Base-by-base conservation (phyloP, 2,797 vertebrate genomes). In the Mergus octosetaceus region DNA sequence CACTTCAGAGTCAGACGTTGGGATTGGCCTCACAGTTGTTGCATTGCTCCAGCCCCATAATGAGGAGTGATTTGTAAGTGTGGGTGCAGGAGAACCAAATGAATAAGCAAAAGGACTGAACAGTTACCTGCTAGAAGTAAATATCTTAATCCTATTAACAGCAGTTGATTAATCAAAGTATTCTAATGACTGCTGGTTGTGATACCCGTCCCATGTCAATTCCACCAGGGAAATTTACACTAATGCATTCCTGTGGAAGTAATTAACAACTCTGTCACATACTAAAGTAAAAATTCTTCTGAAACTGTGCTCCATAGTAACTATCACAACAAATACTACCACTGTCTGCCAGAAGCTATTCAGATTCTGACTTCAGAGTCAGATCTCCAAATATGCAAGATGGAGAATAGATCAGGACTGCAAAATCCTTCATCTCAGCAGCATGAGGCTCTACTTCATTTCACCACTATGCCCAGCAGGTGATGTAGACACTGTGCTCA, bases 371-470 rank as follows among this genome's bases (percentile, higher is more conserved):
- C 68, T 60, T 70, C 10, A 45, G 25, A 57, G 32, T 16, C 32
- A 61, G 18, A 71, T n/a, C 32, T 62, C 18, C n/a, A 80, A 66
- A 66, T 45, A 45, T 5, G 20, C 17, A 66, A 76, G 25, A 62
- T 7, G 5, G 19, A n/a, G 45, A 49, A 82, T 32, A 10, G 24
- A 66, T 13, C 39, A 45, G 10, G 12, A 28, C 32, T 18, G 18
- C 49, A 53, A 36, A 82, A 36, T 27, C 4, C n/a, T 11, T 66
- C 61, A 53, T 8, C 19, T 66, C 36, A 17, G 41, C 60, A 96
- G 68, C 62, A 87, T 76, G 68, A 84, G 62, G 62, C 69, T 57
- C 65, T 84, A 28, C 88, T 86, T 95, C 74, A 87, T 62, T 87
- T 72, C 89, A 71, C 51, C 54, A 47, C 82, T 62, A 38, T 21